These are phyloP conservation scores for Enoplosus armatus DNA, from an alignment of 2,797 vertebrate species.

Conservation along the genomic window DNA sequence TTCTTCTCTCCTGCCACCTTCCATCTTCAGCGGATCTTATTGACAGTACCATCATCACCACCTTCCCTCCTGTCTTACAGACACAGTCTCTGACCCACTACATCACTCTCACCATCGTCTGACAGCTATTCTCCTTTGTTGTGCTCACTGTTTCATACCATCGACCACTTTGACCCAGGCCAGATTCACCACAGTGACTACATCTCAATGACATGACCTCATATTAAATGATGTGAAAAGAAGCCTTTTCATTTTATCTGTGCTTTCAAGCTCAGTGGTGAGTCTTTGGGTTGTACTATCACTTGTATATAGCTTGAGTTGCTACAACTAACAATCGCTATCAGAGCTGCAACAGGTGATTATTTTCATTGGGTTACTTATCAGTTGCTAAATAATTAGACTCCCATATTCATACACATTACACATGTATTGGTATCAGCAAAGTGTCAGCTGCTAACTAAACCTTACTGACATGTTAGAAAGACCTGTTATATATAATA, in stretches of 20 bases:
- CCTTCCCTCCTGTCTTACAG: background rate
- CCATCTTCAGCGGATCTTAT: slow-evolving; percentile 34
- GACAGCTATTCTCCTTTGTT: slow-evolving; percentile 20
- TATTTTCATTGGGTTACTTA: background rate
- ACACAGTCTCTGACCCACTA: background rate
- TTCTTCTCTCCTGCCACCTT: slow-evolving; percentile 18
- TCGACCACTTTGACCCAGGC: background rate
- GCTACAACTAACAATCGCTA: background rate
- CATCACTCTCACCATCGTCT: background rate
- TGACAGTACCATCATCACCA: slow-evolving; percentile 4
- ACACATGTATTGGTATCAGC: background rate
- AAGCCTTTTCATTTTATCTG: too few relatives aligned
- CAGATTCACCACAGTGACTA: background rate
- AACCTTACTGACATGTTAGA: background rate
- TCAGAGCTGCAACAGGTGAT: too few relatives aligned
- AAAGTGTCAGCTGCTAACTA: background rate
- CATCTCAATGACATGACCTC: slow-evolving; percentile 1
- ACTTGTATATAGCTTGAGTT: background rate
- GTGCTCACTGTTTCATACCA: slow-evolving; percentile 9
- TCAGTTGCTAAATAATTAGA: background rate
- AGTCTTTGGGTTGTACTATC: background rate
- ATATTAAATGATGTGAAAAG: background rate
- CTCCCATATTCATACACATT: background rate
- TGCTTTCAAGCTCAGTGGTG: background rate
- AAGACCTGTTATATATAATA: background rate